Evolutionary conservation across 2,797 vertebrate genomes (phyloP).

Genomic region (Enteromius thamalakanensis): DNA sequence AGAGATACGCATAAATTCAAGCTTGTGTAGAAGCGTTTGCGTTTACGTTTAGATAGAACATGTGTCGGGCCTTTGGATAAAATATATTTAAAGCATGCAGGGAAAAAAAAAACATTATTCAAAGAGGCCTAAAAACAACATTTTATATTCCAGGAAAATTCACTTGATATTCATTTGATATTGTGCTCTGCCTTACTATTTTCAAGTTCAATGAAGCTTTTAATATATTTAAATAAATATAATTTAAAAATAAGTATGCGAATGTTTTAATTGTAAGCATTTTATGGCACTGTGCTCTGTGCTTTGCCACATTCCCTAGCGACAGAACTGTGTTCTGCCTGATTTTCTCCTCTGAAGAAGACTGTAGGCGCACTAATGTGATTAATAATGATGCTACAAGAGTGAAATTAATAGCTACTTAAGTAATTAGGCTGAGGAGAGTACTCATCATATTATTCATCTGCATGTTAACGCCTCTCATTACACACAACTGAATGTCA

Average conservation of each 20-base stretch:
- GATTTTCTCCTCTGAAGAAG: constrained; percentile 61
- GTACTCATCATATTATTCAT: constrained; percentile 57
- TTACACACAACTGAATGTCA: constrained; percentile 48
- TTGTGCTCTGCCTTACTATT: background rate
- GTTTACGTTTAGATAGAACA: background rate
- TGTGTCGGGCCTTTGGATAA: background rate
- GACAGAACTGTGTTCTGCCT: constrained; percentile 68
- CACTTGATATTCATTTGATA: background rate
- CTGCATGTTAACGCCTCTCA: constrained; percentile 48
- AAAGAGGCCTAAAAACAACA: background rate
- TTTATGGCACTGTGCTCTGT: constrained; percentile 35
- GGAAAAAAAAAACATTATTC: background rate
- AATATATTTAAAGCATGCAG: background rate
- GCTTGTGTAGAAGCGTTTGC: background rate
- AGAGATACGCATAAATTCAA: background rate
- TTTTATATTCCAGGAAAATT: background rate
- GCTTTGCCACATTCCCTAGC: constrained; percentile 71
- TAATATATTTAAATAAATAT: constrained; percentile 15
- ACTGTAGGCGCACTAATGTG: constrained; percentile 57
- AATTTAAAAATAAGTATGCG: background rate
- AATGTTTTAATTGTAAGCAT: constrained; percentile 23
- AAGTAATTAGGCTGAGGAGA: constrained; percentile 62
- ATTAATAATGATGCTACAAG: constrained; percentile 61
- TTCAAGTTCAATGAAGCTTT: background rate
- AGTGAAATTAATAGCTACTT: constrained; percentile 62